These are phyloP conservation scores for Podabrus alpinus DNA, from an alignment of 2,888 invertebrate genomes.

Conservation along the genomic window DNA sequence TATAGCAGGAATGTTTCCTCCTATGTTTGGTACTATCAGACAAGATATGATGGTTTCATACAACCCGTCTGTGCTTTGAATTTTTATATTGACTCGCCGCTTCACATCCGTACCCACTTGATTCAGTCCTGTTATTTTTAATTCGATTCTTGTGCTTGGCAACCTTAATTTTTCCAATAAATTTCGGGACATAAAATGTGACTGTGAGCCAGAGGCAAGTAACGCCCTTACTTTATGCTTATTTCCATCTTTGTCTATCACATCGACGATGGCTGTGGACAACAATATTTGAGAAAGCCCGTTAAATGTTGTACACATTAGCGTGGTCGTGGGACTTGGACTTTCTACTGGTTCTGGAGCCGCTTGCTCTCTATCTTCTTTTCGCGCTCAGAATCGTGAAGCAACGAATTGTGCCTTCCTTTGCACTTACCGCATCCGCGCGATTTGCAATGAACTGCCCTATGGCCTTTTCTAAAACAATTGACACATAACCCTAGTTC, in stretches of 20 bases:
- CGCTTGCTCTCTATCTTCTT: neutral
- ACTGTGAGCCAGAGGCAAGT: constrained; percentile 24
- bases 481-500: neutral
- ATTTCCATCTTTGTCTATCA: neutral
- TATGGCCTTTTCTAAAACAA: too few relatives aligned
- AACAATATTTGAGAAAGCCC: constrained; percentile 10
- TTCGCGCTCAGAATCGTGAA: neutral
- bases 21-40: constrained; percentile 13
- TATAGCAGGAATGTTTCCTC: neutral
- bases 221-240: neutral
- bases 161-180: too few relatives aligned
- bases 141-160: neutral
- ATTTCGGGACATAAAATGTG: constrained; percentile 15
- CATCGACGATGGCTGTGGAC: constrained; percentile 14
- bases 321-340: neutral
- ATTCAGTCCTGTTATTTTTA: constrained; percentile 17
- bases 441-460: too few relatives aligned
- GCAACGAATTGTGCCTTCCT: neutral
- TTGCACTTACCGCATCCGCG: neutral
- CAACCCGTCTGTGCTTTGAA: constrained; percentile 11
- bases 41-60: constrained; percentile 10
- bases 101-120: constrained; percentile 1
- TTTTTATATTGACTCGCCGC: neutral
- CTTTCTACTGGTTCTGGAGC: neutral
- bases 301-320: neutral